These are phyloP conservation scores for Ceratitis capitata DNA, from an alignment of 1,140 invertebrate species.

Conservation along the genomic window DNA sequence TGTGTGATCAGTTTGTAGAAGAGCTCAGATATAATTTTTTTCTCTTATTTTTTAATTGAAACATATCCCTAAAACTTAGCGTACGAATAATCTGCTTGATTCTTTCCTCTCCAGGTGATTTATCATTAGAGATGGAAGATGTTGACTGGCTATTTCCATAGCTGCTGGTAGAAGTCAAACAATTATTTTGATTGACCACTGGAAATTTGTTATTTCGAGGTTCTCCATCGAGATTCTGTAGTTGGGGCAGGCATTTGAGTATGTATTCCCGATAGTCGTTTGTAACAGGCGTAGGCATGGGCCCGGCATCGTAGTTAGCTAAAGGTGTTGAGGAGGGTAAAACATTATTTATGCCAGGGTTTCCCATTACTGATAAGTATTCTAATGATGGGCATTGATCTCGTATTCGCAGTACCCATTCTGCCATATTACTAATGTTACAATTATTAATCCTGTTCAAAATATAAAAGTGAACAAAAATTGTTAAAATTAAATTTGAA, in stretches of 20 bases:
- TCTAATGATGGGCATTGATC: conserved; percentile 55
- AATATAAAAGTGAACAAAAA: background rate
- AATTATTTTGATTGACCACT: background rate
- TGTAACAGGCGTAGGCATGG: conserved; percentile 15
- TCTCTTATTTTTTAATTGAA: conserved; percentile 47
- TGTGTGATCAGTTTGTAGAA: conserved; percentile 52
- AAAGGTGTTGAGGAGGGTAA: conserved; percentile 43
- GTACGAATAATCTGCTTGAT: conserved; percentile 44
- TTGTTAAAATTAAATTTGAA: background rate
- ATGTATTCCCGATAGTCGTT: conserved; percentile 52
- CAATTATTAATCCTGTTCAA: conserved; percentile 60
- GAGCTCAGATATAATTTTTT: conserved; percentile 52
- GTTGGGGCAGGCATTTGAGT: conserved; percentile 51
- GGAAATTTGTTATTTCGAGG: background rate
- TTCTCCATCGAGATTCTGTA: conserved; percentile 55
- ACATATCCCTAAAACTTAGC: conserved; percentile 55
- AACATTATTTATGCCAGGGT: conserved; percentile 52
- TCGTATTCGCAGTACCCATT: conserved; percentile 60
- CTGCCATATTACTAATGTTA: conserved; percentile 56
- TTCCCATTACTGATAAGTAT: conserved; percentile 61
- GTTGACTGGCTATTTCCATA: background rate
- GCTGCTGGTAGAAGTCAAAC: background rate
- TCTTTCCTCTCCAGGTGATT: background rate
- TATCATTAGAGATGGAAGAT: background rate
- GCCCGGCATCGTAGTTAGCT: background rate